A percentile compares a stretch with the other conserved stretches of the same genome.
phyloP scores from a whole-genome alignment of 2,113 vertebrate species.

The Isurus oxyrinchus region DNA sequence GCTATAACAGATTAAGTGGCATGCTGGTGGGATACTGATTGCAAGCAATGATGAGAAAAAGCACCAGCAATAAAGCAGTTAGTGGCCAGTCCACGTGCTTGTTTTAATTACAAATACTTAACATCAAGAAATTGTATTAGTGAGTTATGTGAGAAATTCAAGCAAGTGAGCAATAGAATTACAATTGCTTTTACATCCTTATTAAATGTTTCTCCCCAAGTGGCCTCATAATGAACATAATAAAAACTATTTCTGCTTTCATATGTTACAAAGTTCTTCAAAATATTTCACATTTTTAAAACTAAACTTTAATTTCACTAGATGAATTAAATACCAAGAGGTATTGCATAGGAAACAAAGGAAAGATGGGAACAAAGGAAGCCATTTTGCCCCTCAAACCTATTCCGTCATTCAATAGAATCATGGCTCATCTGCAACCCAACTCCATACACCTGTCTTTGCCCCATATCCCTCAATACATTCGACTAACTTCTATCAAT shows the following conservation, averaged over 20 bases:
- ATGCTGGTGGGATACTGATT: neutral
- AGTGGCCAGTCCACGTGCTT: neutral
- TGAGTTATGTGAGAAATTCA: neutral
- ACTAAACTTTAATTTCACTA: neutral
- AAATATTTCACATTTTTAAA: neutral
- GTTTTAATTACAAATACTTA: constrained; percentile 13
- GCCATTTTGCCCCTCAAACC: too few species aligned
- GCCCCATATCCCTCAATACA: too few species aligned
- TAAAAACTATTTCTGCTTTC: neutral
- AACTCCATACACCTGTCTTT: too few species aligned
- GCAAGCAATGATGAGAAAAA: neutral
- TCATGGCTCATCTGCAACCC: too few species aligned
- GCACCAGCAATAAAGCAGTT: neutral
- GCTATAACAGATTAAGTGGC: neutral
- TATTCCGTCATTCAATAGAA: too few species aligned
- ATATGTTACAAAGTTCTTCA: neutral
- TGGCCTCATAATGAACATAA: neutral
- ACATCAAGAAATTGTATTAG: neutral
- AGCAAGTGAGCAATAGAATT: neutral
- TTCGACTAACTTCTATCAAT: too few species aligned
- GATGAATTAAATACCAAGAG: neutral
- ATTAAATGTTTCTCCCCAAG: neutral
- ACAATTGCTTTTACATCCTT: neutral
- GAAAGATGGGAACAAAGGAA: too few species aligned
- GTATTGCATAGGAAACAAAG: neutral